Percentiles rank a stretch among this genome's conserved stretches.
Evolutionary conservation across 2,797 vertebrate species (phyloP).

Genomic region (Chaunax sp.): DNA sequence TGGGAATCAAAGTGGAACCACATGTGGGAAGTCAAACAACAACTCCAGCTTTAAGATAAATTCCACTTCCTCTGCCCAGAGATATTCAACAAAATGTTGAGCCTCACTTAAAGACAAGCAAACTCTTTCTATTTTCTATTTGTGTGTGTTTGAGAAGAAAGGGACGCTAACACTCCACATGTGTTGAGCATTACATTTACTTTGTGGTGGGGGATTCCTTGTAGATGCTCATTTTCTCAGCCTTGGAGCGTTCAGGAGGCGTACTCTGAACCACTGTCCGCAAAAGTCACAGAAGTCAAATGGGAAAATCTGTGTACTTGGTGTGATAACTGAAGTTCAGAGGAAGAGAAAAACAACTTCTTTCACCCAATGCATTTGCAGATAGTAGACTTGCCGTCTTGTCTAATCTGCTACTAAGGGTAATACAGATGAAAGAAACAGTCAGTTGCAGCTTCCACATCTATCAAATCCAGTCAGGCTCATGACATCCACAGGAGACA

Average conservation of each 20-base stretch:
- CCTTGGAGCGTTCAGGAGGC: conserved; percentile 22
- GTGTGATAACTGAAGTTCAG: conserved; percentile 25
- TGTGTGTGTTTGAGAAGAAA: conserved; percentile 44
- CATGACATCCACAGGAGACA: conserved; percentile 64
- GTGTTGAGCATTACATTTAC: conserved; percentile 69
- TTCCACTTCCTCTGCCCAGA: conserved; percentile 60
- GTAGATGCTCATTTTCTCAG: conserved; percentile 47
- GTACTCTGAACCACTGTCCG: conserved; percentile 27
- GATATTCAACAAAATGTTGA: conserved; percentile 61
- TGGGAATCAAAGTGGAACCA: conserved; percentile 70
- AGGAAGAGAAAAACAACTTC: conserved; percentile 30
- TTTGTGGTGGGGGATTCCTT: conserved; percentile 57
- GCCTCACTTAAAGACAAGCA: conserved; percentile 41
- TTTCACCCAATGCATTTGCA: conserved; percentile 38
- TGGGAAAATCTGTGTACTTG: not conserved
- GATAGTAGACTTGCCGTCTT: conserved; percentile 39
- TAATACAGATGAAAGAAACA: conserved; percentile 61
- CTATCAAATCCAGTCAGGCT: conserved; percentile 69
- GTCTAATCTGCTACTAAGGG: conserved; percentile 43
- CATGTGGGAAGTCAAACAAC: conserved; percentile 63
- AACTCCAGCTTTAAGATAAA: conserved; percentile 68
- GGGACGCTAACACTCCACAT: conserved; percentile 55
- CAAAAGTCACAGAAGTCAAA: conserved; percentile 21
- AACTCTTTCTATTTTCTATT: conserved; percentile 41
- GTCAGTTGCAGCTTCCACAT: conserved; percentile 59